These are phyloP conservation scores for Drosophila neocordata DNA, from an alignment of 1,140 invertebrate genomes.

Conservation along the genomic window DNA sequence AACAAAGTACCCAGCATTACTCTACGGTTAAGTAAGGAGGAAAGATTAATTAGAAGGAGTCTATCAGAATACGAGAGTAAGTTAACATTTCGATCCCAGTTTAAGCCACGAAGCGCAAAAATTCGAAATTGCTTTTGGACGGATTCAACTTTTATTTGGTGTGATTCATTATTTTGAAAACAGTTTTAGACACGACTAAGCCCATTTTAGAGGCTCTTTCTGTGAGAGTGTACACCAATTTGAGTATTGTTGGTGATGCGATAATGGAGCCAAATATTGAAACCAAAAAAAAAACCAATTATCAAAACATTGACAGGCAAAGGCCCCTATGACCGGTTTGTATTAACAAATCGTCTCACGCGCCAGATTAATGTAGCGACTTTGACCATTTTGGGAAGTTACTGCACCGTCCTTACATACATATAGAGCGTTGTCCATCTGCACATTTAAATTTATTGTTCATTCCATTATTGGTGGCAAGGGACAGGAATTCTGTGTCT, in stretches of 20 bases:
- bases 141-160: too few relatives aligned
- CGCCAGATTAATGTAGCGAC: conserved; percentile 56
- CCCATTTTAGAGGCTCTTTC: not conserved
- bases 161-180: too few relatives aligned
- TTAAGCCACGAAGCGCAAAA: too few relatives aligned
- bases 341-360: conserved; percentile 76
- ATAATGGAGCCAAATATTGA: not conserved
- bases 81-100: too few relatives aligned
- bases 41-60: too few relatives aligned
- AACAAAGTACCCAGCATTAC: too few relatives aligned
- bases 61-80: too few relatives aligned
- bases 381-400: conserved; percentile 69
- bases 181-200: too few relatives aligned
- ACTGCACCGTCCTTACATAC: conserved; percentile 58
- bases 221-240: not conserved
- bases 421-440: conserved; percentile 77
- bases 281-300: not conserved
- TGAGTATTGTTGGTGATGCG: not conserved
- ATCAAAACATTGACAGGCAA: not conserved
- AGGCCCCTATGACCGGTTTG: conserved; percentile 5
- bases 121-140: too few relatives aligned
- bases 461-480: conserved; percentile 80
- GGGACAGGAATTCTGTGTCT: conserved; percentile 77
- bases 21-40: too few relatives aligned
- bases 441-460: conserved; percentile 80